A percentile compares a stretch with the other conserved stretches of the same genome.
These are phyloP conservation scores for Caenorhabditis wallacei DNA, from an alignment of 2,888 invertebrate species.

Conservation along the genomic window DNA sequence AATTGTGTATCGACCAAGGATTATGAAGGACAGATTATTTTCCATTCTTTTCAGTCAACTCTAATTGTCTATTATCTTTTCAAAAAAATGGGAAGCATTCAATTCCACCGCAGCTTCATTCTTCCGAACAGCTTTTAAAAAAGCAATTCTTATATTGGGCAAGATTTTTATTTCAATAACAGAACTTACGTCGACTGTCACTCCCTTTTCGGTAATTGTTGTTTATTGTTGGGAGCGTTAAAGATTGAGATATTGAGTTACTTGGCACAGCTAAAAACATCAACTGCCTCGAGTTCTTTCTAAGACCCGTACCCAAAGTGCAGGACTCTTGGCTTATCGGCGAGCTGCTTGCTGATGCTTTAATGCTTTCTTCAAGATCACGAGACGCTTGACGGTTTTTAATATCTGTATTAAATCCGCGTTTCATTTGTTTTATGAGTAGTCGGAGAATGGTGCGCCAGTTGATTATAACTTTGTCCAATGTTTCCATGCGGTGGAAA, in stretches of 20 bases:
- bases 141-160: not conserved
- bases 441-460: slow-evolving; percentile 74
- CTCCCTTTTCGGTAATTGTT: slow-evolving; percentile 57
- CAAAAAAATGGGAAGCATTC: no score
- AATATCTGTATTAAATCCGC: slow-evolving; percentile 73
- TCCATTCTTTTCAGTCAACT: no score
- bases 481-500: slow-evolving; percentile 59
- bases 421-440: slow-evolving; percentile 76
- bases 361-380: slow-evolving; percentile 59
- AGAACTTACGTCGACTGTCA: slow-evolving; percentile 40
- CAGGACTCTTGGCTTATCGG: slow-evolving; percentile 57
- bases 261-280: slow-evolving; percentile 36
- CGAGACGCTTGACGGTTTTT: slow-evolving; percentile 71
- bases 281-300: slow-evolving; percentile 31
- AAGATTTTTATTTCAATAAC: not conserved
- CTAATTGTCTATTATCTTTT: no score
- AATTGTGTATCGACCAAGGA: no score
- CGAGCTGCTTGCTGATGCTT: slow-evolving; percentile 56
- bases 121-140: no score
- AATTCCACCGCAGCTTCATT: no score
- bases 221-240: slow-evolving; percentile 59
- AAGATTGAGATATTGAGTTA: slow-evolving; percentile 49
- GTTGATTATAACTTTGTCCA: slow-evolving; percentile 72
- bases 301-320: slow-evolving; percentile 30
- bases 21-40: no score